Evolutionary conservation across 2,797 vertebrate species (phyloP), one percentile per base, ranked within the genome.

Genomic region (Pelodytes ibericus): DNA sequence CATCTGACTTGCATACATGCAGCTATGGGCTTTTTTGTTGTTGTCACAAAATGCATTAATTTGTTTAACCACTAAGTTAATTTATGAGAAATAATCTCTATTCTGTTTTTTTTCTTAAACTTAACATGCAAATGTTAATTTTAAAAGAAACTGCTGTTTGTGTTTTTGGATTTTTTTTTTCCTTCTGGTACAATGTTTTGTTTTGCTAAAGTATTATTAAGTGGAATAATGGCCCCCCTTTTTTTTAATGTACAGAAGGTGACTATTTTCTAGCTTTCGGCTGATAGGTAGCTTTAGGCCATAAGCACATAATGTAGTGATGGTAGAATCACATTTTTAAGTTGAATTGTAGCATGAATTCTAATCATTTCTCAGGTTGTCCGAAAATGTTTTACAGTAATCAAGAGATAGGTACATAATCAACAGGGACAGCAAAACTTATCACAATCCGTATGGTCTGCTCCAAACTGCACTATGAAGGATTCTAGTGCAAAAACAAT

Each of bases 291-390:
- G 68, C 60, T 72, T 78, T 73, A 73, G 76, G 76, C 76, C 70
- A 79, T 72, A 79, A 79, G 76, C 76, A 79, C 76, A 79, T 79
- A 78, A 60, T 51, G 71, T 78, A 78, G 56, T 79, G 57, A 64
- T 72, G 31, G 41, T 72, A 59, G 68, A 60, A 77, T 78, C 57
- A 60, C 39, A 59, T 51, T 47, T 72, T 69, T 75, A 41, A 31
- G 63, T 73, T 79, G 57, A 72, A 79, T 56, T 73, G 76, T 79
- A 79, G 76, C 76, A 79, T 79, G 71, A 68, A 51, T 73, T 79
- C 63, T 73, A 73, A 79, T 78, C 71, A 79, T 79, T 73, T 73
- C 76, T 79, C 76, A 79, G 76, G 76, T 73, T 79, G 76, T 79
- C 71, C 57, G 56, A 74, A 72, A 78, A 72, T 72, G 70, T 78